Evolutionary conservation across 2,797 vertebrate species (phyloP).

Genomic region (Tokudaia tokunoshimensis): DNA sequence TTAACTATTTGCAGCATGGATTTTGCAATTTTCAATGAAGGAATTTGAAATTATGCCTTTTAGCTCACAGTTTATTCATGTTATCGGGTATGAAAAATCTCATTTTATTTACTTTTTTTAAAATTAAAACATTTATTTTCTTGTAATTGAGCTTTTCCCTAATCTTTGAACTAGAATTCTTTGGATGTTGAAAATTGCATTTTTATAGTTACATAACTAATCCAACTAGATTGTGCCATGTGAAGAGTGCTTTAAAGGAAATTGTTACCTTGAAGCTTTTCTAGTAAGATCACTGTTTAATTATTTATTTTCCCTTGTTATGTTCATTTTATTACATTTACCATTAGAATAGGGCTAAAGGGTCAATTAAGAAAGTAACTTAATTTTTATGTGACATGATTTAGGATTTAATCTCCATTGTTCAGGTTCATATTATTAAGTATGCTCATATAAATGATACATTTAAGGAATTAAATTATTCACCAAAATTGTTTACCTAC

Average conservation of each 20-base stretch:
- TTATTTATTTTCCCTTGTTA: not conserved
- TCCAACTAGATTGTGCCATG: not conserved
- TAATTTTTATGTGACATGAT: not conserved
- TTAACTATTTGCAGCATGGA: slow-evolving; percentile 24
- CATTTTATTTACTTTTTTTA: slow-evolving; percentile 8
- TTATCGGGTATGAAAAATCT: not conserved
- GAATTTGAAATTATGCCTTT: slow-evolving; percentile 53
- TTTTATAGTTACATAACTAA: slow-evolving; percentile 42
- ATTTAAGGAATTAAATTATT: slow-evolving; percentile 38
- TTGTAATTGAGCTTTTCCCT: not conserved
- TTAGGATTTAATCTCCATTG: slow-evolving; percentile 37
- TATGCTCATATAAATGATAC: slow-evolving; percentile 15
- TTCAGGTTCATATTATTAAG: not conserved
- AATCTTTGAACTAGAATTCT: slow-evolving; percentile 31
- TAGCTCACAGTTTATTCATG: slow-evolving; percentile 29
- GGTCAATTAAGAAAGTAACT: slow-evolving; percentile 19
- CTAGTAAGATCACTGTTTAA: slow-evolving; percentile 14
- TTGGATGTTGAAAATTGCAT: slow-evolving; percentile 13
- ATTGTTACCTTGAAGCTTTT: slow-evolving; percentile 52
- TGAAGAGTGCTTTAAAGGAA: slow-evolving; percentile 57
- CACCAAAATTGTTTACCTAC: slow-evolving; percentile 56
- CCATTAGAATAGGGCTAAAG: slow-evolving; percentile 22
- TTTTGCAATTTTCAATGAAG: slow-evolving; percentile 2
- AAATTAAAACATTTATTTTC: slow-evolving; percentile 51
- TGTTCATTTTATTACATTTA: slow-evolving; percentile 47